These are phyloP conservation scores for Prunella strophiata DNA, from an alignment of 2,797 vertebrate genomes.

Conservation along the genomic window DNA sequence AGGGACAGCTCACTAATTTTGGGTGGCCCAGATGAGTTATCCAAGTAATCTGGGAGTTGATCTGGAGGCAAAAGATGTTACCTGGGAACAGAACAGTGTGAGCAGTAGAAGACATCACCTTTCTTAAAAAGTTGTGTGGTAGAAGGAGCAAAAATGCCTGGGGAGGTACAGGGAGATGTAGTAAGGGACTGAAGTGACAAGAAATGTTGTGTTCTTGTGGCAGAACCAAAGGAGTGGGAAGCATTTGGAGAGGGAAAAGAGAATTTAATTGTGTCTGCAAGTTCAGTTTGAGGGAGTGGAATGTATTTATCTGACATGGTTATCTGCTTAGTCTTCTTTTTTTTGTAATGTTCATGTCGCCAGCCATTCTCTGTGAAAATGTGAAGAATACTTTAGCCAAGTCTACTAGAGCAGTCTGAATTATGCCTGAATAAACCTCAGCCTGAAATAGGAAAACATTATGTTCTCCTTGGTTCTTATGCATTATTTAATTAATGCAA, in stretches of 20 bases:
- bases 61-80: not conserved
- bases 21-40: not conserved
- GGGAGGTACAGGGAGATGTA: not conserved
- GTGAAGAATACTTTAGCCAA: slow-evolving; percentile 16
- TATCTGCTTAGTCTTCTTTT: slow-evolving; percentile 59
- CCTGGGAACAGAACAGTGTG: not conserved
- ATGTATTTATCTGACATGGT: slow-evolving; percentile 39
- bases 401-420: slow-evolving; percentile 6
- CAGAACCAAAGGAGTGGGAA: slow-evolving; percentile 14
- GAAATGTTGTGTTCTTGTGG: not conserved
- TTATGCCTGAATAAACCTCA: slow-evolving; percentile 21
- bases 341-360: not conserved
- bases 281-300: slow-evolving; percentile 47
- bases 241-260: not conserved
- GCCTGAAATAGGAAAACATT: not conserved
- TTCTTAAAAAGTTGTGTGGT: not conserved
- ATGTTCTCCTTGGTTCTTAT: not conserved
- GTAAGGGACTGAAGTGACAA: not conserved
- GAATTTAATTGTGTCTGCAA: slow-evolving; percentile 29
- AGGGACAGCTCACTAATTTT: not conserved
- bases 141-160: not conserved
- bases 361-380: slow-evolving; percentile 33
- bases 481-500: not conserved
- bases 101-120: not conserved
- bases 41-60: rapidly evolving